Evolutionary conservation across 2,113 vertebrate genomes (phyloP).

Genomic region (Nibea coibor): DNA sequence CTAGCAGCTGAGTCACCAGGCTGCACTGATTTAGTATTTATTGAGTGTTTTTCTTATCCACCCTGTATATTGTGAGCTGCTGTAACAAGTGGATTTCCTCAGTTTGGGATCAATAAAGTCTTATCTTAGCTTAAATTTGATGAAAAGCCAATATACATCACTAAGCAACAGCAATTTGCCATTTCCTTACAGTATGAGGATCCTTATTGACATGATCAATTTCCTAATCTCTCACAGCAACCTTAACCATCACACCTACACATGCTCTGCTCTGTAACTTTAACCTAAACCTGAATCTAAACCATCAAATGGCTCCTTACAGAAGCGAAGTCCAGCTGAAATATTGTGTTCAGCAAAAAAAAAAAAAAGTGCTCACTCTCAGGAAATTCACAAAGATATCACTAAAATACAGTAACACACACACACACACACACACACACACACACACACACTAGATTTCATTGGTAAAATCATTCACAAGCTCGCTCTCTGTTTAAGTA

Average conservation of each 20-base stretch:
- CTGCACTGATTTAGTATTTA: too few species aligned
- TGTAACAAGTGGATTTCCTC: too few species aligned
- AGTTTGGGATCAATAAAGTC: too few species aligned
- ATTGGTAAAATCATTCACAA: background rate
- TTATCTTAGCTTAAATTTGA: background rate
- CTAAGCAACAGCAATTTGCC: background rate
- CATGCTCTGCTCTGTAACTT: background rate
- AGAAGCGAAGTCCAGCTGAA: background rate
- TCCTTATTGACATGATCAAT: too few species aligned
- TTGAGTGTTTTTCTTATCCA: too few species aligned
- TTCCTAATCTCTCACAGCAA: too few species aligned
- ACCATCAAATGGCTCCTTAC: background rate
- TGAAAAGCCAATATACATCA: background rate
- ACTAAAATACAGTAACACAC: background rate
- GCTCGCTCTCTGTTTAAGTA: conserved; percentile 5
- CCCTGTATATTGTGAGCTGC: too few species aligned
- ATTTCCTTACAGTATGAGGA: background rate
- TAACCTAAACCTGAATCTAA: background rate
- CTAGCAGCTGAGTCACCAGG: too few species aligned
- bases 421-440: background rate
- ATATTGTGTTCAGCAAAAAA: background rate
- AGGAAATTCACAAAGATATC: background rate
- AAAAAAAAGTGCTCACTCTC: background rate
- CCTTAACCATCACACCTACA: background rate
- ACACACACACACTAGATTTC: background rate